phyloP scores from a whole-genome alignment of 2,113 vertebrate genomes.

The Sitta europaea region DNA sequence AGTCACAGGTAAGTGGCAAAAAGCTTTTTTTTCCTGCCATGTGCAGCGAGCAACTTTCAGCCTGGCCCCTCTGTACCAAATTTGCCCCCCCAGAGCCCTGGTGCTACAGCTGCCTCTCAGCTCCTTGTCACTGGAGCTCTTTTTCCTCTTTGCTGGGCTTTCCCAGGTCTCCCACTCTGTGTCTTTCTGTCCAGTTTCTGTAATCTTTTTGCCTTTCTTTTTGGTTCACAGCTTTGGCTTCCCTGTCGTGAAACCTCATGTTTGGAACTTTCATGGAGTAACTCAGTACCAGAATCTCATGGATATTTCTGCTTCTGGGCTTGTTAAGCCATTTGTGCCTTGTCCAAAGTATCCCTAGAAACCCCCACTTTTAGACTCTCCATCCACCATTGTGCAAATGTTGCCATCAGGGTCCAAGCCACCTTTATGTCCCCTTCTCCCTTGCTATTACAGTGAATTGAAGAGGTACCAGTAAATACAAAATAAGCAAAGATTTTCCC shows the following conservation, averaged over 20 bases:
- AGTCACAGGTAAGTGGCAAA: not conserved
- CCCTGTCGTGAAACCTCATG: accelerated
- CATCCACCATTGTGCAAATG: not conserved
- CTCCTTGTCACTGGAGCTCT: accelerated
- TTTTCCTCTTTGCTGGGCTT: accelerated
- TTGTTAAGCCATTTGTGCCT: not conserved
- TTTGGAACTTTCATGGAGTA: not conserved
- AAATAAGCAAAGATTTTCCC: not conserved
- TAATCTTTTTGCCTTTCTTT: too few species aligned
- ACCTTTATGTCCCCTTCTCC: not conserved
- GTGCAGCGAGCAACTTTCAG: not conserved
- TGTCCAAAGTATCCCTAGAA: not conserved
- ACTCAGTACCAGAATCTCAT: not conserved
- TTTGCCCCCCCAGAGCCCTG: accelerated
- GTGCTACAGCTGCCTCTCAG: not conserved
- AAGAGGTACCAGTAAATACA: not conserved
- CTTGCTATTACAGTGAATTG: not conserved
- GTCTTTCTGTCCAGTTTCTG: not conserved
- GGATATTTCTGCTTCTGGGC: not conserved
- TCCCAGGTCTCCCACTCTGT: not conserved
- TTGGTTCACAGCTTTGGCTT: not conserved
- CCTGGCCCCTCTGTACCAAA: not conserved
- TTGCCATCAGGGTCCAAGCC: not conserved
- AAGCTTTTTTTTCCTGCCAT: not conserved
- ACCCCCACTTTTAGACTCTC: not conserved